These are phyloP conservation scores for Chrysemys picta DNA, from an alignment of 2,113 vertebrate species.

Conservation along the genomic window DNA sequence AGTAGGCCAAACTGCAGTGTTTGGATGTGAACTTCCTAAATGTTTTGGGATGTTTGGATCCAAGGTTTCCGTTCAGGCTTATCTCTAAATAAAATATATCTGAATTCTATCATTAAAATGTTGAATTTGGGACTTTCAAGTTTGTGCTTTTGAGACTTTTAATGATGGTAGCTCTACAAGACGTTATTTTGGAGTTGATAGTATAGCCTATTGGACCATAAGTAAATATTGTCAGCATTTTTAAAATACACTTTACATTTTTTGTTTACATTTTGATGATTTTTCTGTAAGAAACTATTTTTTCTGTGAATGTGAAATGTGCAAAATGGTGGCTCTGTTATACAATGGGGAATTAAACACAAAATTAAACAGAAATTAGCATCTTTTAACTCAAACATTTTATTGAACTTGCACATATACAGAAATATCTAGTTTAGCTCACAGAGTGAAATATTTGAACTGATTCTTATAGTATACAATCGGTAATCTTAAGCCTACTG, in stretches of 20 bases:
- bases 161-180: neutral
- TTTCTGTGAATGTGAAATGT: neutral
- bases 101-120: neutral
- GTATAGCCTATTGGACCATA: neutral
- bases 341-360: neutral
- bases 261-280: neutral
- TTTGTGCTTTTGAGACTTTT: neutral
- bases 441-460: neutral
- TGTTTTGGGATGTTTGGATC: neutral
- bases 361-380: neutral
- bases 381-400: neutral
- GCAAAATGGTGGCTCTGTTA: neutral
- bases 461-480: neutral
- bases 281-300: neutral
- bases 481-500: neutral
- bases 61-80: neutral
- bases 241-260: neutral
- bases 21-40: neutral
- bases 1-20: neutral
- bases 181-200: neutral
- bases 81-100: neutral
- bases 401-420: neutral
- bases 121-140: neutral
- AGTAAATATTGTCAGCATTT: neutral
- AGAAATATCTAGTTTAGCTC: neutral